Percentiles rank a stretch among this genome's conserved stretches.
Conservation (phyloP, 2,113 vertebrate genomes). For the Camelus dromedarius region DNA sequence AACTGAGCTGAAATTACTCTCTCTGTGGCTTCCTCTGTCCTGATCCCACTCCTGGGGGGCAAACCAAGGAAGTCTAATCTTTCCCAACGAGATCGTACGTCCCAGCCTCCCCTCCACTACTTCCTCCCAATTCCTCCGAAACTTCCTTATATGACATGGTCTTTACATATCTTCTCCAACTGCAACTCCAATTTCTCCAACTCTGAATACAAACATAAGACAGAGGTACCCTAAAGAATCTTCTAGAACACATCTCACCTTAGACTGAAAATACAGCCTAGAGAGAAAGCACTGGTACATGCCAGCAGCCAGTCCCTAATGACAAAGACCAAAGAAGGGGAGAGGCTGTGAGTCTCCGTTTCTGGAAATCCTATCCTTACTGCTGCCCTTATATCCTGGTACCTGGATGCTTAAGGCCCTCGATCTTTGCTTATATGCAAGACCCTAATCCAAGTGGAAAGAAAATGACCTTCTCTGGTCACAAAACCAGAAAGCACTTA, state of each 20-base stretch:
- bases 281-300: neutral
- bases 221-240: neutral
- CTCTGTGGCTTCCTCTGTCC: slow-evolving; percentile 25
- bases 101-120: neutral
- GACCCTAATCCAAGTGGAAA: neutral
- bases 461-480: neutral
- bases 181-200: neutral
- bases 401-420: neutral
- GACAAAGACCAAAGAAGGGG: neutral
- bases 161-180: neutral
- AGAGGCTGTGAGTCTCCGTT: neutral
- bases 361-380: neutral
- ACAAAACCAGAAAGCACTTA: neutral
- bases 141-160: neutral
- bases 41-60: neutral
- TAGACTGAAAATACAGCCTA: neutral
- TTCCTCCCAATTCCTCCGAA: slow-evolving; percentile 18
- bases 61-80: slow-evolving; percentile 26
- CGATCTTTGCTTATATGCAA: neutral
- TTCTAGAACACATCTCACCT: neutral
- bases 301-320: neutral
- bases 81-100: neutral
- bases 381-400: neutral
- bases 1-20: slow-evolving; percentile 16
- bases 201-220: neutral